Base-by-base conservation (phyloP, 2,797 vertebrate species). In the Thunnus albacares region DNA sequence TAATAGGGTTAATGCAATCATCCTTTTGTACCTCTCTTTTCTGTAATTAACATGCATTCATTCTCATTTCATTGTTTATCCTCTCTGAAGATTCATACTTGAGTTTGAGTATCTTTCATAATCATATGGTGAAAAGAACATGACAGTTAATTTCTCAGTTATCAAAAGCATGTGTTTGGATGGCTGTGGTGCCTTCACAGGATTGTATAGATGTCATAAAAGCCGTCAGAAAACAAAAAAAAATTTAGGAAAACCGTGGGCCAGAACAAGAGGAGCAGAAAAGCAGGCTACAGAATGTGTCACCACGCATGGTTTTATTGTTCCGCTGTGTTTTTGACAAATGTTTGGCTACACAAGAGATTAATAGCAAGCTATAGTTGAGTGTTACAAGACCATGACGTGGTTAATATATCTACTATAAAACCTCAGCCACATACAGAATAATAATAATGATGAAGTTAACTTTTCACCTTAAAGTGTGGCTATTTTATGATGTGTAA, bases 11-110 rank as follows among this genome's bases (percentile, higher is more conserved):
- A 60, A 60, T 71, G 47, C 47, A 73, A 43, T 60, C 15, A 51
- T 56, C 71, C 52, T 56, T 80, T 78, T 70, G 57, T 69, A 59
- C 24, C 28, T 55, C n/a, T 55, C 58, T 51, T 74, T 71, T 17
- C 65, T 67, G 28, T n/a, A 60, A 22, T 80, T 56, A 53, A 30
- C 57, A 33, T 63, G 60, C 57, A 51, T 60, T 41, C 22, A 74
- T 76, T 53, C 47, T 1, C 26, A 43, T 73, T 51, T 26, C 60
- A 75, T 33, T 49, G 26, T 53, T 43, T 22, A 75, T 69, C 7
- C 35, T 67, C 22, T 71, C 55, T 41, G 47, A 71, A 56, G 52
- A 82, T 43, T 45, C 73, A n/a, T 24, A 58, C 33, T 66, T 35
- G 26, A 52, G n/a, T 74, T 51, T 72, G 38, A 67, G 45, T 47